These are phyloP conservation scores for Nemapogon koenigi DNA, from an alignment of 2,888 invertebrate species.

Conservation along the genomic window DNA sequence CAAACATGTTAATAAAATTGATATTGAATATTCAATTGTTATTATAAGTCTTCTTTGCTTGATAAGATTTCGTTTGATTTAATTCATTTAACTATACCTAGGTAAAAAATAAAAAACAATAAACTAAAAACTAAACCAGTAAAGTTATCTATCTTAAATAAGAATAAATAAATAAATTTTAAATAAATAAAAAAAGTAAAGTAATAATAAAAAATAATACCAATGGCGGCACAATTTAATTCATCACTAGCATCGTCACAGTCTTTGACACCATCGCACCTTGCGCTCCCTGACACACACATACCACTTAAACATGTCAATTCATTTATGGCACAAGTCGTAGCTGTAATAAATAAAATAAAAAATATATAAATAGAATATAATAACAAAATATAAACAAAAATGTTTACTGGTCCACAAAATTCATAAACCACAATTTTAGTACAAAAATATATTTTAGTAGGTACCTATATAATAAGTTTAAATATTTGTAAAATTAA, in stretches of 20 bases:
- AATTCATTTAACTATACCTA: too few species aligned
- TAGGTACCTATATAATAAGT: too few species aligned
- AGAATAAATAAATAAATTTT: constrained; percentile 5
- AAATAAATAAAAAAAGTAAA: constrained; percentile 17
- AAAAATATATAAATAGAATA: background rate
- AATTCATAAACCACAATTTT: too few species aligned
- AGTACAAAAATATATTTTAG: too few species aligned
- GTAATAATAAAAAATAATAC: constrained; percentile 16
- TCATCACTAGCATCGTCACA: constrained; percentile 55
- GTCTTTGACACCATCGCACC: constrained; percentile 48
- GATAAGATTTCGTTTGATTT: too few species aligned
- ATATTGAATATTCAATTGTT: background rate
- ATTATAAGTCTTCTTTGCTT: background rate
- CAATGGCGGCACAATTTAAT: constrained; percentile 24
- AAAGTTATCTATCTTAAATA: background rate
- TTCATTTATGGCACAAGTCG: constrained; percentile 11
- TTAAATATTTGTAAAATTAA: too few species aligned
- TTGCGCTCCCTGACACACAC: constrained; percentile 45
- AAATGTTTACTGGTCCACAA: too few species aligned
- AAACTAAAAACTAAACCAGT: too few species aligned
- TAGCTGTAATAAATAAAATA: background rate
- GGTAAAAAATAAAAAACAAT: background rate
- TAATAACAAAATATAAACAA: background rate
- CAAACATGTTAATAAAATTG: background rate
- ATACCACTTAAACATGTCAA: constrained; percentile 64